These are phyloP conservation scores for Crotophaga sulcirostris DNA, from an alignment of 2,113 vertebrate genomes.

Conservation along the genomic window DNA sequence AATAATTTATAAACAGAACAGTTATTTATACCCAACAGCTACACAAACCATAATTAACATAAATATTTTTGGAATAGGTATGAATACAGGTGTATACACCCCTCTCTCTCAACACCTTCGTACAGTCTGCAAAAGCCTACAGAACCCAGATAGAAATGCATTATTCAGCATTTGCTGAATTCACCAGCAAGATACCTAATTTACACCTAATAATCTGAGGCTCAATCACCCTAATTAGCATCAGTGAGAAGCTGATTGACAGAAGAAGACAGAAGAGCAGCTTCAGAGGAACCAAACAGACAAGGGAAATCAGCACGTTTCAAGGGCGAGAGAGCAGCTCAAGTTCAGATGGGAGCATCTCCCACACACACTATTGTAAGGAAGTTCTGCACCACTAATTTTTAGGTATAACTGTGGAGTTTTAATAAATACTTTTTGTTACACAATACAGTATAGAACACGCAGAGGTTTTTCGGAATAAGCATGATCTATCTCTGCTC, in stretches of 20 bases:
- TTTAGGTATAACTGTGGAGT: not conserved
- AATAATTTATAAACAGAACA: not conserved
- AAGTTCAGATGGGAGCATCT: not conserved
- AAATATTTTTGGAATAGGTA: not conserved
- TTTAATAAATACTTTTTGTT: not conserved
- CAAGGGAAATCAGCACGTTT: fast-evolving
- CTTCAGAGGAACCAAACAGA: fast-evolving
- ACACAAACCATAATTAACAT: not conserved
- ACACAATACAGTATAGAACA: not conserved
- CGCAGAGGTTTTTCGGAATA: not conserved
- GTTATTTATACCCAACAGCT: not conserved
- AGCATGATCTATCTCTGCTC: not conserved
- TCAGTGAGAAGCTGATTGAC: not conserved
- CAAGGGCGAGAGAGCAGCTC: not conserved
- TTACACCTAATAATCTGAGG: not conserved
- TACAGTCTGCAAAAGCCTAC: not conserved
- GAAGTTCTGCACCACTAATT: not conserved
- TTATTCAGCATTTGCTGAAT: not conserved
- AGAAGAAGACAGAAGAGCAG: not conserved
- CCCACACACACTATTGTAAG: not conserved
- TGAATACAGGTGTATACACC: not conserved
- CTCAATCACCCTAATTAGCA: not conserved
- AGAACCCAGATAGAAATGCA: not conserved
- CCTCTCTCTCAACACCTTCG: not conserved
- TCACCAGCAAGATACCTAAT: not conserved